Base-by-base conservation (phyloP, 2,797 vertebrate species). In the Sebastes miniatus region DNA sequence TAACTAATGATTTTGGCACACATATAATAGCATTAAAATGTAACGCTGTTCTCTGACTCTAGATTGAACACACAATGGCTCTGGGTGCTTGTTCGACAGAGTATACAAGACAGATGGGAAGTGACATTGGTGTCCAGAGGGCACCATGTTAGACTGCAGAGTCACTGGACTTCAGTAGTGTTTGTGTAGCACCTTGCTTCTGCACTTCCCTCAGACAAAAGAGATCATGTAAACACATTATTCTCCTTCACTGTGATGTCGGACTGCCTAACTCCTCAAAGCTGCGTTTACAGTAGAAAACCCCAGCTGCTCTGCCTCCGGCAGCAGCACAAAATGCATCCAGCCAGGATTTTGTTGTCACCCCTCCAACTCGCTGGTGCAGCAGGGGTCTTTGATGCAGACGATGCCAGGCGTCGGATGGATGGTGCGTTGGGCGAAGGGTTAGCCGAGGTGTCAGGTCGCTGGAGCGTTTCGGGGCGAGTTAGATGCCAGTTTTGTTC, bases 221-320 rank as follows among this genome's bases (percentile, higher is more conserved):
- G 65, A n/a, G 20, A 80, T 67, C 78, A 67, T 66, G 78, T 85
- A 86, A 86, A 88, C 85, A 84, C 79, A 85, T 85, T 80, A 67
- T 73, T 88, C 86, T 83, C n/a, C 73, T 69, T 87, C 79, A 18
- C 34, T 78, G n/a, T 25, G 39, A 24, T 81, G 84, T 80, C 84
- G 81, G 12, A 77, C 18, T 57, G 62, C 32, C 22, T 52, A 39
- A 68, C 74, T 76, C 64, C 62, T 71, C 64, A 63, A 29, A 68
- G 71, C 36, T 6, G 8, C 29, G 16, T 52, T 62, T 14, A 43
- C 66, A 50, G 65, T 58, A 6, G 66, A 39, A 68, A 68, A 39
- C 58, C 63, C 59, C 64, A 31, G 69, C 50, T 80, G 76, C 47
- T 73, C 73, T 27, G 56, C 63, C 70, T 27, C 14, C 14, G 14